These are phyloP conservation scores for Acanthococcus lagerstroemiae DNA, from an alignment of 2,888 invertebrate species.

Conservation along the genomic window DNA sequence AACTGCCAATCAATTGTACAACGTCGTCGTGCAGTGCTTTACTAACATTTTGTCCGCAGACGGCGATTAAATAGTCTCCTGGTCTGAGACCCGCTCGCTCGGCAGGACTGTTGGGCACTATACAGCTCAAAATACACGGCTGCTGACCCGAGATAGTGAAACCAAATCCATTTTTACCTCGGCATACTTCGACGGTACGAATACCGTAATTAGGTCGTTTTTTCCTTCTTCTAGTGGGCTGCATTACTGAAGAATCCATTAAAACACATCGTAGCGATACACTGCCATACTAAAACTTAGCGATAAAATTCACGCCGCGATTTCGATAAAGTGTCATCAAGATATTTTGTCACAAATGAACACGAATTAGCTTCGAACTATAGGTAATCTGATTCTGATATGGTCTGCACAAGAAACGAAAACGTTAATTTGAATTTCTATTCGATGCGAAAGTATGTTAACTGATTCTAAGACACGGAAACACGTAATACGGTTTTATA, in stretches of 20 bases:
- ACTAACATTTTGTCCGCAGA: constrained; percentile 85
- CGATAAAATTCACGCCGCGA: too few species aligned
- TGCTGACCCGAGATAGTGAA: constrained; percentile 95
- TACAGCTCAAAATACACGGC: constrained; percentile 88
- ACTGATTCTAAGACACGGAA: too few species aligned
- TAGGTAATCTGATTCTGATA: too few species aligned
- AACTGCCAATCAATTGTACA: constrained; percentile 78
- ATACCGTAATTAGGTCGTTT: constrained; percentile 64
- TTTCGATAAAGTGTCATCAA: too few species aligned
- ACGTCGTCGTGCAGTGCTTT: constrained; percentile 87
- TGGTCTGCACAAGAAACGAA: too few species aligned
- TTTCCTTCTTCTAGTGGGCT: constrained; percentile 55
- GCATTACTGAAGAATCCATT: constrained; percentile 43
- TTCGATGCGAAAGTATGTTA: too few species aligned
- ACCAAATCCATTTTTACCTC: constrained; percentile 87
- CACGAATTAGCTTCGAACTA: too few species aligned
- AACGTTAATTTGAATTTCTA: too few species aligned
- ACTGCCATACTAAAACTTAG: too few species aligned
- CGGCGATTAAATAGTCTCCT: constrained; percentile 84
- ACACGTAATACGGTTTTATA: too few species aligned
- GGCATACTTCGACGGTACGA: constrained; percentile 70
- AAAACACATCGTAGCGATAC: too few species aligned
- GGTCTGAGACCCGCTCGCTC: constrained; percentile 81
- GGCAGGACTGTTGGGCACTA: constrained; percentile 81
- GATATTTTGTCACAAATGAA: too few species aligned